Conservation (phyloP, 2,113 vertebrate species). For the Pitta sordida region DNA sequence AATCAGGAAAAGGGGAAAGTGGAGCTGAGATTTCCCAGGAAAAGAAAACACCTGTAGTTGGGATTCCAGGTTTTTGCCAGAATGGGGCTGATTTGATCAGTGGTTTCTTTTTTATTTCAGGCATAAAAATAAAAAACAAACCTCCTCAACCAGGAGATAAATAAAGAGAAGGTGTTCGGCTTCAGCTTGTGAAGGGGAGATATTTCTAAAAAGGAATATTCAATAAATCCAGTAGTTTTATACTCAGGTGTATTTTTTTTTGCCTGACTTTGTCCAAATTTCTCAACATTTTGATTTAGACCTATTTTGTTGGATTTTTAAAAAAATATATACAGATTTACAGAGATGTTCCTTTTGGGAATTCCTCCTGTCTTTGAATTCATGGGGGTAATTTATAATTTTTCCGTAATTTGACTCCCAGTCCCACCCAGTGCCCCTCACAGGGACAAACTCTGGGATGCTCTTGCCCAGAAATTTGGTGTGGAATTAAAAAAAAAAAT, state of each 20-base stretch:
- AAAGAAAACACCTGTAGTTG: not conserved
- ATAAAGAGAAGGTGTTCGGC: not conserved
- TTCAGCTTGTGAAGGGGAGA: not conserved
- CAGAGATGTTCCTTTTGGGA: not conserved
- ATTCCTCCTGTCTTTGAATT: not conserved
- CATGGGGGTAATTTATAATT: not conserved
- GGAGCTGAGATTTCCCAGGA: not conserved
- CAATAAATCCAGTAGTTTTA: no score
- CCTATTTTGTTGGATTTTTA: no score
- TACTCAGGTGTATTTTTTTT: not conserved
- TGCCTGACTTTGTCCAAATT: not conserved
- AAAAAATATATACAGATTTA: not conserved
- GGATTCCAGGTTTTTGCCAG: not conserved
- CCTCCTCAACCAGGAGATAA: not conserved
- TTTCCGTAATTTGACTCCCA: not conserved
- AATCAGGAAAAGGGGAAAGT: not conserved
- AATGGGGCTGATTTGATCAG: not conserved
- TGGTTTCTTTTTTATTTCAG: not conserved
- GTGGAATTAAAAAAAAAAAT: not conserved
- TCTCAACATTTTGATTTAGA: not conserved
- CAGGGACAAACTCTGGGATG: not conserved
- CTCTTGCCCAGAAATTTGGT: not conserved
- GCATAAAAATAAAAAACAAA: not conserved
- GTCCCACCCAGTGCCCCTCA: not conserved
- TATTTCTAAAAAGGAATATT: not conserved